Percentiles rank a stretch among this genome's conserved stretches.
phyloP scores from a whole-genome alignment of 2,113 vertebrate genomes.

The Neolamprologus fasciatus region DNA sequence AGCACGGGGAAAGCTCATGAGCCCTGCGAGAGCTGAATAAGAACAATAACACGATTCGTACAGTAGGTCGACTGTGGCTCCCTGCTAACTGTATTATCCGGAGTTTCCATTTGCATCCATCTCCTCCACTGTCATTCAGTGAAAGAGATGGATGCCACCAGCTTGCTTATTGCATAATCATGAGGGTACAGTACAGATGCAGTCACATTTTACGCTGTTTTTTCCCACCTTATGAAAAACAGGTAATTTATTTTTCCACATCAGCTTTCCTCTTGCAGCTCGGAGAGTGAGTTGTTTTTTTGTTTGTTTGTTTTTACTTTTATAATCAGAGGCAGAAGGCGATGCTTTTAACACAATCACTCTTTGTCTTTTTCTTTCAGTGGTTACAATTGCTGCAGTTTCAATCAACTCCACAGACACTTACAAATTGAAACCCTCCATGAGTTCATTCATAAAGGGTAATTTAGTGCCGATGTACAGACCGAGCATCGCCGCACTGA shows the following conservation, averaged over 20 bases:
- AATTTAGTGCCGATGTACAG: neutral
- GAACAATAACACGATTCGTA: neutral
- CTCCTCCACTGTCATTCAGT: neutral
- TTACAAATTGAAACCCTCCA: neutral
- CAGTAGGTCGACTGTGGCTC: neutral
- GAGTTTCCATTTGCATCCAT: neutral
- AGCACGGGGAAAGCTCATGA: neutral
- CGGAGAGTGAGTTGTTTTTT: neutral
- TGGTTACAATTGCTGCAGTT: neutral
- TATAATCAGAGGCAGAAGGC: neutral
- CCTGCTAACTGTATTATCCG: neutral
- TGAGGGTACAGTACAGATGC: neutral
- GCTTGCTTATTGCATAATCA: conserved; percentile 16
- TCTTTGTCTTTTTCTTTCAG: neutral
- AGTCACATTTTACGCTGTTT: neutral
- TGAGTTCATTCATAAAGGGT: neutral
- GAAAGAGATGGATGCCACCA: conserved; percentile 8
- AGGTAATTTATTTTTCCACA: neutral
- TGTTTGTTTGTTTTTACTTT: neutral
- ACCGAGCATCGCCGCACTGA: neutral
- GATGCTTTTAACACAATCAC: neutral
- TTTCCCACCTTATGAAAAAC: neutral
- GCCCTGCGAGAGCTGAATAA: neutral
- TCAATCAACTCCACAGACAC: neutral
- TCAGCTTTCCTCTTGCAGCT: neutral